Conservation (phyloP, 1,140 invertebrate genomes). For the Leptinotarsa texana region DNA sequence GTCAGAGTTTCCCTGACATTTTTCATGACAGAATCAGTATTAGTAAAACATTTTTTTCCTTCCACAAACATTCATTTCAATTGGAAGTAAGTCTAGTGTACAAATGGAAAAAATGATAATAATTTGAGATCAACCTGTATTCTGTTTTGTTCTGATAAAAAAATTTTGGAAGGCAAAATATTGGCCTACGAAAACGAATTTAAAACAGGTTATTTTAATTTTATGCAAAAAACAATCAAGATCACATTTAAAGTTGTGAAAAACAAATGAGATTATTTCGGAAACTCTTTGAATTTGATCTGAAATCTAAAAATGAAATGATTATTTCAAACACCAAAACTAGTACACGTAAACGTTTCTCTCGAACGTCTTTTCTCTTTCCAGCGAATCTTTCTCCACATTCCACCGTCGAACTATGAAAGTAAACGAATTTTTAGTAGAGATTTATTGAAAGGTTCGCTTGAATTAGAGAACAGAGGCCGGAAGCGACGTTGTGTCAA, state of each 20-base stretch:
- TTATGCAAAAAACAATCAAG: neutral
- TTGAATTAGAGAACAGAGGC: neutral
- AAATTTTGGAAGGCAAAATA: neutral
- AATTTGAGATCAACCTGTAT: neutral
- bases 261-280: constrained; percentile 11
- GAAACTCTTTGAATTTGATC: constrained; percentile 16
- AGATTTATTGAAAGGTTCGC: constrained; percentile 1
- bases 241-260: no score
- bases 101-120: neutral
- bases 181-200: neutral
- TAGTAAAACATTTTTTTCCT: no score
- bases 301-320: neutral
- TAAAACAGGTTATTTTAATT: neutral
- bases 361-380: neutral
- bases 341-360: neutral
- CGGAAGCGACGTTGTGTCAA: neutral
- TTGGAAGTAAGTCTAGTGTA: no score
- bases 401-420: neutral
- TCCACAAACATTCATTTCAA: no score
- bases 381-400: neutral
- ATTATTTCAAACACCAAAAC: neutral
- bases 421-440: neutral
- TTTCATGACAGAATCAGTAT: no score
- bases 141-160: neutral
- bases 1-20: no score